These are phyloP conservation scores for Galeruca laticollis DNA, from an alignment of 2,888 invertebrate genomes.

Conservation along the genomic window DNA sequence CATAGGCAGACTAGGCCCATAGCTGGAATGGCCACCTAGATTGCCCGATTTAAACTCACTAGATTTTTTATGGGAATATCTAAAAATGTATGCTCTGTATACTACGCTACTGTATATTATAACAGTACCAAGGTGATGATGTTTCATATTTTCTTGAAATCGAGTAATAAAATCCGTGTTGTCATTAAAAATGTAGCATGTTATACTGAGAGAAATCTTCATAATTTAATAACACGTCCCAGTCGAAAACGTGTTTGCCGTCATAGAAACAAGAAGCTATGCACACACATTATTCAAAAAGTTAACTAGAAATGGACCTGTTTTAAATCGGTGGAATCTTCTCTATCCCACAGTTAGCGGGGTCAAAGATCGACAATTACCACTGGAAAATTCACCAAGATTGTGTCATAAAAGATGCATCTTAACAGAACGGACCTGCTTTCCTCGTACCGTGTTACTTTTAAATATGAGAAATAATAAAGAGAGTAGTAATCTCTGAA, in stretches of 20 bases:
- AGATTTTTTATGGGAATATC: no score
- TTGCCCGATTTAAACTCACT: no score
- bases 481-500: no score
- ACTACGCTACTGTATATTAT: conserved; percentile 10
- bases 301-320: conserved; percentile 47
- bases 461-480: not conserved
- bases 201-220: conserved; percentile 40
- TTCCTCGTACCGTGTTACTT: not conserved
- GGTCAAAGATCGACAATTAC: conserved; percentile 49
- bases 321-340: conserved; percentile 38
- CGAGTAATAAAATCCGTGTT: conserved; percentile 39
- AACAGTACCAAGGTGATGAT: no score
- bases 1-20: no score
- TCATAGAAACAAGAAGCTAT: conserved; percentile 16
- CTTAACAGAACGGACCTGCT: conserved; percentile 3
- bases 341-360: conserved; percentile 59
- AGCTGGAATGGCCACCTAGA: no score
- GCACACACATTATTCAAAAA: conserved; percentile 31
- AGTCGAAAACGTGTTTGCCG: conserved; percentile 23
- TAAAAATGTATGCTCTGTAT: no score
- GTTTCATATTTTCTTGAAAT: conserved; percentile 32
- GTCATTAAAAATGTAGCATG: conserved; percentile 44
- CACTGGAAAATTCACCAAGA: conserved; percentile 54
- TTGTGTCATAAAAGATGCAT: conserved; percentile 41
- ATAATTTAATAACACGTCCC: conserved; percentile 32